Evolutionary conservation across 2,113 vertebrate species (phyloP).

Genomic region (Martes martes): DNA sequence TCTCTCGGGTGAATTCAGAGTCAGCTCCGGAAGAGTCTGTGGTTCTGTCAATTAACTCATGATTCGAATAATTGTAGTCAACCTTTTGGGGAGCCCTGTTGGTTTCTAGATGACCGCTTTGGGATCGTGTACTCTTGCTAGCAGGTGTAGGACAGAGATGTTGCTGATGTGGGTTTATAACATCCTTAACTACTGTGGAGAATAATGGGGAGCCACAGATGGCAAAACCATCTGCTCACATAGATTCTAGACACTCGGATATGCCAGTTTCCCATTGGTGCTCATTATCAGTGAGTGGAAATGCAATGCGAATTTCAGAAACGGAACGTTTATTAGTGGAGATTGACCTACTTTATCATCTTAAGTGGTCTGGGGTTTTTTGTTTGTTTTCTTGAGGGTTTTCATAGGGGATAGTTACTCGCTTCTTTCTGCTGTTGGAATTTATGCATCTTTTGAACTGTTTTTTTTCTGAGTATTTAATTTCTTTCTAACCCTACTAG

Average conservation of each 20-base stretch:
- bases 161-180: not conserved
- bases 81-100: not conserved
- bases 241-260: not conserved
- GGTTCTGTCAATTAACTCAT: not conserved
- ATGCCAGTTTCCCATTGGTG: not conserved
- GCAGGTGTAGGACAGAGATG: not conserved
- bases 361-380: not conserved
- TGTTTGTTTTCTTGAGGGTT: not conserved
- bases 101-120: not conserved
- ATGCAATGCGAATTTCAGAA: not conserved
- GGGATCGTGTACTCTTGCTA: not conserved
- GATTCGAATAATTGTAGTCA: not conserved
- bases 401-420: not conserved
- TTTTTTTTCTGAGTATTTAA: not conserved
- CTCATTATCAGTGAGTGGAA: not conserved
- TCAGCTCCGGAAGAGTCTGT: not conserved
- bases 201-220: not conserved
- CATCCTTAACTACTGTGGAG: not conserved
- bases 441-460: not conserved
- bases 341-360: not conserved
- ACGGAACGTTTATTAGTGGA: not conserved
- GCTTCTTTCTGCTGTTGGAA: not conserved
- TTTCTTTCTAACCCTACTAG: not conserved
- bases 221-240: conserved; percentile 18
- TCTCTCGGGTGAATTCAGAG: not conserved